Conservation (phyloP, 1,140 invertebrate species). For the Littorina saxatilis region DNA sequence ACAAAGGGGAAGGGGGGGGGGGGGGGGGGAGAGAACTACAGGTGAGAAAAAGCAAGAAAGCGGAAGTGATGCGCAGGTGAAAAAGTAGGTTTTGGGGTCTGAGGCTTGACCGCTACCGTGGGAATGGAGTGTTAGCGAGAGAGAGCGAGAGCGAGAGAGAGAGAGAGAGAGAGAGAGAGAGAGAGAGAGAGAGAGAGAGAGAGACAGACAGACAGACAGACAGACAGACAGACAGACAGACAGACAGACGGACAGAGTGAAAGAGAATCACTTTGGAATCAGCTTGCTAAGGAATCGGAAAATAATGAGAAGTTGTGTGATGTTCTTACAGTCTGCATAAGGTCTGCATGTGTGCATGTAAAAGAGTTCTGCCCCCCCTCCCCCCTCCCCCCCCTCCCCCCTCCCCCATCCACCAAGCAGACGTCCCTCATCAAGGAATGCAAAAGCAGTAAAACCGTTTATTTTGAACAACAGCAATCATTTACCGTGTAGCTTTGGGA, state of each 20-base stretch:
- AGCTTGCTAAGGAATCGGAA: not conserved
- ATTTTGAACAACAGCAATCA: not conserved
- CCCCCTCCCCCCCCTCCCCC: not conserved
- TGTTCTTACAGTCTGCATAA: too few relatives aligned
- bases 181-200: conserved; percentile 24
- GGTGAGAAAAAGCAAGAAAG: too few relatives aligned
- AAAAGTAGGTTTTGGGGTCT: too few relatives aligned
- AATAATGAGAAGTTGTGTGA: too few relatives aligned
- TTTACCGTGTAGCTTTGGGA: too few relatives aligned
- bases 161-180: conserved; percentile 23
- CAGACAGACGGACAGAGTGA: not conserved
- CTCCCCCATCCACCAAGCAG: not conserved
- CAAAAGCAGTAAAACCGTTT: not conserved
- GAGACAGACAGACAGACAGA: not conserved
- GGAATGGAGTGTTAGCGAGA: not conserved
- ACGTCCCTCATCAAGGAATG: not conserved
- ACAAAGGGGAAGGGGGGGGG: too few relatives aligned
- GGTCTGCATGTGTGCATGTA: too few relatives aligned
- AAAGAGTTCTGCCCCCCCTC: not conserved
- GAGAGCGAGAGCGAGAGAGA: conserved; percentile 20
- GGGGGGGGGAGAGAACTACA: too few relatives aligned
- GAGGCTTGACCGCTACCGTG: too few relatives aligned
- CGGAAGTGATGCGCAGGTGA: too few relatives aligned
- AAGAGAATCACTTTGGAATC: too few relatives aligned
- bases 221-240: not conserved